Percentiles rank a stretch among this genome's conserved stretches.
These are phyloP conservation scores for Brenthis daphne DNA, from an alignment of 2,888 invertebrate species.

Conservation along the genomic window DNA sequence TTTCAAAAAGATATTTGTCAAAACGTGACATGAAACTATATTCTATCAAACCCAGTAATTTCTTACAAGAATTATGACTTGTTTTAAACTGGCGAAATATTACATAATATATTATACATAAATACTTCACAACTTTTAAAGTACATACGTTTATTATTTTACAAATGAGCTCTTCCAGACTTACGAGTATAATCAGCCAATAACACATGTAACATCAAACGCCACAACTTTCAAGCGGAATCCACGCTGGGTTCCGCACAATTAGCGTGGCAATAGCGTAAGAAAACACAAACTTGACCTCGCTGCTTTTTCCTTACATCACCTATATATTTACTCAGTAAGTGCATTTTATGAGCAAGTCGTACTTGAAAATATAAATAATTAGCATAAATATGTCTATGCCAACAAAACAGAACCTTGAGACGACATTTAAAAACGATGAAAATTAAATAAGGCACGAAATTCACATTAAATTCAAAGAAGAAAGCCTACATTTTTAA, in stretches of 20 bases:
- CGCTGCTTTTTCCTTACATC: slow-evolving; percentile 24
- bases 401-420: not conserved
- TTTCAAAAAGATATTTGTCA: too few relatives aligned
- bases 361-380: slow-evolving; percentile 10
- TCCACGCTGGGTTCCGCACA: slow-evolving; percentile 30
- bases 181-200: not conserved
- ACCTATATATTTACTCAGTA: slow-evolving; percentile 11
- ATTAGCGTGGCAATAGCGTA: slow-evolving; percentile 35
- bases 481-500: too few relatives aligned
- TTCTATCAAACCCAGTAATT: too few relatives aligned
- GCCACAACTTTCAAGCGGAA: slow-evolving; percentile 7
- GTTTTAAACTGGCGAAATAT: too few relatives aligned
- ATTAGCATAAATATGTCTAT: slow-evolving; percentile 4
- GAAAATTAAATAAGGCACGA: not conserved
- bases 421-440: not conserved
- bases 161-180: not conserved
- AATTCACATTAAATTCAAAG: too few relatives aligned
- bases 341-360: not conserved
- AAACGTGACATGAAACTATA: too few relatives aligned
- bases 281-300: slow-evolving; percentile 37
- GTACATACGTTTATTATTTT: too few relatives aligned
- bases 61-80: too few relatives aligned
- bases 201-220: slow-evolving; percentile 20
- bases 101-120: too few relatives aligned
- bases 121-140: too few relatives aligned